These are phyloP conservation scores for Limnephilus marmoratus DNA, from an alignment of 2,888 invertebrate genomes.

Conservation along the genomic window DNA sequence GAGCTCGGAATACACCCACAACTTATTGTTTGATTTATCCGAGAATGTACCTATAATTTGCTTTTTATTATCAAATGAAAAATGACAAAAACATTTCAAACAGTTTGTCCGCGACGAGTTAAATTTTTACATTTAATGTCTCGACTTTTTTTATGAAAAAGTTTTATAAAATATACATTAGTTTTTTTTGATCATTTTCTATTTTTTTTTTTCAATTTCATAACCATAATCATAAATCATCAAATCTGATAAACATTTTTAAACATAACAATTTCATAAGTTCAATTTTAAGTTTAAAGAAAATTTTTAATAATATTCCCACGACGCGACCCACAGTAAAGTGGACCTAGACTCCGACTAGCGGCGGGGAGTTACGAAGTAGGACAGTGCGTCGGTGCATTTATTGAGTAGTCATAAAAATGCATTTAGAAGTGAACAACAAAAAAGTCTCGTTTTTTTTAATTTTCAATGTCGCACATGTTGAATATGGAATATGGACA, in stretches of 20 bases:
- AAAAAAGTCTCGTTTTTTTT: neutral
- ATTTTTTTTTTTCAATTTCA: neutral
- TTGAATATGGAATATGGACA: neutral
- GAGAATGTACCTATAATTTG: no score
- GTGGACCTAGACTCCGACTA: neutral
- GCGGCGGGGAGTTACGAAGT: neutral
- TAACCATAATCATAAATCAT: neutral
- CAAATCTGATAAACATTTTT: neutral
- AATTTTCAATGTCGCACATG: neutral
- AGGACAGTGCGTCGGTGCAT: neutral
- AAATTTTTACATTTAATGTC: no score
- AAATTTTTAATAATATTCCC: neutral
- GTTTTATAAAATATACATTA: no score
- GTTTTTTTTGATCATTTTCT: no score
- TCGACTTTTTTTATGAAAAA: no score
- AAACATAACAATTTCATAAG: no score
- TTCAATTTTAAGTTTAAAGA: neutral
- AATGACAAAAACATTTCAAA: no score
- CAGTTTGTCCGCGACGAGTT: no score
- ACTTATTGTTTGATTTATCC: no score
- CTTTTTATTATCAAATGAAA: no score
- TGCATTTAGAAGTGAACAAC: neutral
- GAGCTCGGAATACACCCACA: no score
- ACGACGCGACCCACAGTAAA: conserved; percentile 2
- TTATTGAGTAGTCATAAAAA: neutral